phyloP scores from a whole-genome alignment of 2,888 invertebrate genomes.

The Gisinianus flammeolus region DNA sequence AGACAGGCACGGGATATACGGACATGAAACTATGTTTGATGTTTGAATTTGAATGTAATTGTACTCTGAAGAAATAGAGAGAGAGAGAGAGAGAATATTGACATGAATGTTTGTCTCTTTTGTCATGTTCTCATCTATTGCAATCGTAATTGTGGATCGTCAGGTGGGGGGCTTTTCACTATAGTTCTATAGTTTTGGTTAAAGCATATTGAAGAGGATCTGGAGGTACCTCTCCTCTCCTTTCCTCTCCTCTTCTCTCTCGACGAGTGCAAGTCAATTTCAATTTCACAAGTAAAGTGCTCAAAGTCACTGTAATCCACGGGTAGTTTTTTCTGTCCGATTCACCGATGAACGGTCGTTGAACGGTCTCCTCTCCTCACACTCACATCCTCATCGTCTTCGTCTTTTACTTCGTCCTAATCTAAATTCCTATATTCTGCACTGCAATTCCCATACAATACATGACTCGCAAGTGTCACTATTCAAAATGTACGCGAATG shows the following conservation, averaged over 20 bases:
- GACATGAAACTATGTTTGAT: background rate
- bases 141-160: background rate
- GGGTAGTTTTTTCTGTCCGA: constrained; percentile 35
- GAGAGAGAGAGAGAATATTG: constrained; percentile 9
- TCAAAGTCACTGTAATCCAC: constrained; percentile 27
- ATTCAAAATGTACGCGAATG: too few species aligned
- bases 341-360: constrained; percentile 48
- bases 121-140: background rate
- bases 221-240: too few species aligned
- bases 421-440: too few species aligned
- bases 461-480: too few species aligned
- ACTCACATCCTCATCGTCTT: background rate
- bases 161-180: background rate
- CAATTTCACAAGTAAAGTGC: too few species aligned
- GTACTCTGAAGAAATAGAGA: background rate
- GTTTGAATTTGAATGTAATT: background rate
- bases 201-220: too few species aligned
- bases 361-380: constrained; percentile 33
- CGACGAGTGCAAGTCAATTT: too few species aligned
- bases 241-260: background rate
- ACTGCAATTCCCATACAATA: too few species aligned
- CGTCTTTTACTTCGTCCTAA: too few species aligned
- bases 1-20: background rate
- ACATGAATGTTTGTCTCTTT: background rate
- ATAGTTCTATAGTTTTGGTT: too few species aligned